Conservation (phyloP, 2,797 vertebrate genomes). For the Siniperca obscura region DNA sequence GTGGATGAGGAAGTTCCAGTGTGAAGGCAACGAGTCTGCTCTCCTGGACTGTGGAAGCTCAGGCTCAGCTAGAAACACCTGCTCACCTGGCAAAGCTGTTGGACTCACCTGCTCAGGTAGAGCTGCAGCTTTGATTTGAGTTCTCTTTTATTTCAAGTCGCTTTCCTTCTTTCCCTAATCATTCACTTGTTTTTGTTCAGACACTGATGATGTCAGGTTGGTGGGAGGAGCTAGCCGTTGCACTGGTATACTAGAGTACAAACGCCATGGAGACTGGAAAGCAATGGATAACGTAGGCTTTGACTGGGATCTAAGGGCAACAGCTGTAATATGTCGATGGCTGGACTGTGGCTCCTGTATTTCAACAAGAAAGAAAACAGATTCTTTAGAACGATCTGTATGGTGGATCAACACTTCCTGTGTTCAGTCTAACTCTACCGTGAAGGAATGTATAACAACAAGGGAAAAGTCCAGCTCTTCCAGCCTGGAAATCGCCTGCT, state of each 20-base stretch:
- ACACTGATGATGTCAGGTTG: neutral
- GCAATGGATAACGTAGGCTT: rapidly evolving
- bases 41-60: slow-evolving; percentile 29
- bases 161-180: neutral
- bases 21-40: slow-evolving; percentile 17
- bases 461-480: rapidly evolving
- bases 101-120: slow-evolving; percentile 47
- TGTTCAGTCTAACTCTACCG: neutral
- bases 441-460: neutral
- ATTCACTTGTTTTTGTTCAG: neutral
- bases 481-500: slow-evolving; percentile 14
- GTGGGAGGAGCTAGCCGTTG: neutral
- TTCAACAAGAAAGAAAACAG: neutral
- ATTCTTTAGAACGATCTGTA: neutral
- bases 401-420: neutral
- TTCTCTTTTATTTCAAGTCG: neutral
- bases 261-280: neutral
- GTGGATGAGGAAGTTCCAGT: neutral
- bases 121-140: neutral
- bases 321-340: neutral
- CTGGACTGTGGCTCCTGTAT: slow-evolving; percentile 4
- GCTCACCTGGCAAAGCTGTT: too few species aligned
- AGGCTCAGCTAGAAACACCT: neutral
- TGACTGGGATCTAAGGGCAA: neutral
- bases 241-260: neutral